phyloP scores from a whole-genome alignment of 2,888 invertebrate genomes.

The Steinernema hermaphroditum region DNA sequence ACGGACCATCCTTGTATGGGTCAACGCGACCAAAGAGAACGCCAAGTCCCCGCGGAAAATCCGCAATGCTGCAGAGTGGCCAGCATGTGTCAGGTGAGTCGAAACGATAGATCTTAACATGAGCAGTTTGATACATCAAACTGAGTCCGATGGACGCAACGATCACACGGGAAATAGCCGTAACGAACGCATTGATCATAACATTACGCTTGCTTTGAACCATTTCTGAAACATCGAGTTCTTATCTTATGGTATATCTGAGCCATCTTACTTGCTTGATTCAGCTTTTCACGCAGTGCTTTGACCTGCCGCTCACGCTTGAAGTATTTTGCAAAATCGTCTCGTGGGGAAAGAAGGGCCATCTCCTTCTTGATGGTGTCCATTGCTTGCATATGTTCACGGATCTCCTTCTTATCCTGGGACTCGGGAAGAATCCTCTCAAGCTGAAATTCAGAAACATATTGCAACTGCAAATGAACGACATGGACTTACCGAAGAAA shows the following conservation, averaged over 20 bases:
- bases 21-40: neutral
- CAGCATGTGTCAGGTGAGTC: constrained; percentile 5
- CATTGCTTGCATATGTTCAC: constrained; percentile 22
- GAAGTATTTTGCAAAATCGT: constrained; percentile 41
- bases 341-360: constrained; percentile 35
- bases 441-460: neutral
- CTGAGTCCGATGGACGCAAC: neutral
- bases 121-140: neutral
- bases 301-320: constrained; percentile 36
- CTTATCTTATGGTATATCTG: too few species aligned
- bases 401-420: neutral
- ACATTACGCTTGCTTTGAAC: too few species aligned
- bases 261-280: constrained; percentile 34
- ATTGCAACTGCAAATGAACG: too few species aligned
- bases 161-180: neutral
- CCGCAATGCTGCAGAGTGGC: constrained; percentile 1
- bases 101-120: constrained; percentile 1
- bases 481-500: neutral
- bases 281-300: constrained; percentile 38
- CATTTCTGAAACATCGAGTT: too few species aligned
- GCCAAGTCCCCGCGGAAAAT: neutral
- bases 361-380: constrained; percentile 22
- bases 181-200: neutral
- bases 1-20: too few species aligned
- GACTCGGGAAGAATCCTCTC: neutral